Evolutionary conservation across 2,797 vertebrate species (phyloP), one percentile per base, ranked within the genome.

Genomic region (Intellagama lesueurii): DNA sequence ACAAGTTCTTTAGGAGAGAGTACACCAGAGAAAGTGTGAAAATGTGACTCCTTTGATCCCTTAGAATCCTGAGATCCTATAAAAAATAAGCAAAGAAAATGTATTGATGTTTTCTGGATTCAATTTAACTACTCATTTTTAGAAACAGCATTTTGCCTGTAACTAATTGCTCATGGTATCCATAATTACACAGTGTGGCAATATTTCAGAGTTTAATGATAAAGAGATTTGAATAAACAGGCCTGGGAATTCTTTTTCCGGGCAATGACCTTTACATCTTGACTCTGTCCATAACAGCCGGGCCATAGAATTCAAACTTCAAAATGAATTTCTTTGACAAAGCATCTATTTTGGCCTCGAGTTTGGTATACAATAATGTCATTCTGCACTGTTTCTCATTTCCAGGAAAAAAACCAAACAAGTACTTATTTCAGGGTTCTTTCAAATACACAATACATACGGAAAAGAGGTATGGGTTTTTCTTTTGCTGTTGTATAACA

Each of bases 1-100:
- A 94, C 85, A 84, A 94, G 87, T 35, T 95, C 88, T 91, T 91
- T 94, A 81, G 95, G 94, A 89, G 92, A 88, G 68, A 95, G 88
- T 81, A 90, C 85, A 69, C 83, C 83, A 77, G 94, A 90, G 49
- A 81, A 89, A 79, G 87, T 52, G 7, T 85, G 87, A 35, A 94
- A 86, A 78, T 90, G 77, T 92, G 90, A 85, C 56, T 0, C 16
- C 80, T 79, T 76, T 89, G 77, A 88, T 90, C 88, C 94, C 64
- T 24, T 76, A 69, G 88, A 91, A 92, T 87, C 88, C 69, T 72
- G 0, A 70, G 89, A 75, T 92, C 89, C 94, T 94, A 73, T 1
- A 75, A 84, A 84, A 88, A 84, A 5, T 84, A 76, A 82, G 24
- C 87, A n/a, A 94, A 89, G 95, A 66, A 91, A 91, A 19, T 40